Evolutionary conservation across 2,797 vertebrate genomes (phyloP).

Genomic region (Phoxinus dragarum): DNA sequence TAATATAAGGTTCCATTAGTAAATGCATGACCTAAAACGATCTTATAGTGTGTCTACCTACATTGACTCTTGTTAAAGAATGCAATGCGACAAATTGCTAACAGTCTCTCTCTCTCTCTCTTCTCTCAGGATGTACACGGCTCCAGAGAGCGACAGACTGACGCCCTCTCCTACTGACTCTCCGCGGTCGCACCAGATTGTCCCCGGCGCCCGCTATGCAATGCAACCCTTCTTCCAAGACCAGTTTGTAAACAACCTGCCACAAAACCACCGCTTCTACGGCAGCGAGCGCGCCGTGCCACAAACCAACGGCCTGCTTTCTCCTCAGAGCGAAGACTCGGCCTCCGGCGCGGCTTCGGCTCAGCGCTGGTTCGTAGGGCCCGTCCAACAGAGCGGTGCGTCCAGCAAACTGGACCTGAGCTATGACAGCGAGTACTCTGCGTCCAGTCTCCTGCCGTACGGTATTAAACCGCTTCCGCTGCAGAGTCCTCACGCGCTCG

Average conservation of each 20-base stretch:
- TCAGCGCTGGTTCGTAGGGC: slow-evolving; percentile 95
- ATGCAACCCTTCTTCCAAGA: slow-evolving; percentile 98
- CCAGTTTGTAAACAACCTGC: slow-evolving; percentile 98
- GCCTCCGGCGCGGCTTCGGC: slow-evolving; percentile 81
- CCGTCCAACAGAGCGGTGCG: slow-evolving; percentile 86
- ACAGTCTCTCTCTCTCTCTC: slow-evolving; percentile 11
- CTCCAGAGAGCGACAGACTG: slow-evolving; percentile 96
- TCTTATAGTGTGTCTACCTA: no score
- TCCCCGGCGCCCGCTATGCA: slow-evolving; percentile 93
- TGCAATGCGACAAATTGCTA: neutral
- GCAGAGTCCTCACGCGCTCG: slow-evolving; percentile 92
- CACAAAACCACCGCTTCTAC: slow-evolving; percentile 94
- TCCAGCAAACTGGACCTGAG: slow-evolving; percentile 93
- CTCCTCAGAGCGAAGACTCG: slow-evolving; percentile 91
- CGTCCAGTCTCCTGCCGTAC: slow-evolving; percentile 92
- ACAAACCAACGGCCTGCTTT: slow-evolving; percentile 93
- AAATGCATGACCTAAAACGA: no score
- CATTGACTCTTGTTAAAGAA: neutral
- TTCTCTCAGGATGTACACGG: slow-evolving; percentile 88
- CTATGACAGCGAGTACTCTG: slow-evolving; percentile 92
- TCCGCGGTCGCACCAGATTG: slow-evolving; percentile 97
- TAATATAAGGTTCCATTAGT: no score
- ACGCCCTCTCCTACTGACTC: slow-evolving; percentile 98
- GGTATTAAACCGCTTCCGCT: slow-evolving; percentile 95
- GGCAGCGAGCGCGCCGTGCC: slow-evolving; percentile 92